Evolutionary conservation across 2,113 vertebrate genomes (phyloP), one percentile per base, ranked within the genome.

Genomic region (Sporophila hypoxantha): DNA sequence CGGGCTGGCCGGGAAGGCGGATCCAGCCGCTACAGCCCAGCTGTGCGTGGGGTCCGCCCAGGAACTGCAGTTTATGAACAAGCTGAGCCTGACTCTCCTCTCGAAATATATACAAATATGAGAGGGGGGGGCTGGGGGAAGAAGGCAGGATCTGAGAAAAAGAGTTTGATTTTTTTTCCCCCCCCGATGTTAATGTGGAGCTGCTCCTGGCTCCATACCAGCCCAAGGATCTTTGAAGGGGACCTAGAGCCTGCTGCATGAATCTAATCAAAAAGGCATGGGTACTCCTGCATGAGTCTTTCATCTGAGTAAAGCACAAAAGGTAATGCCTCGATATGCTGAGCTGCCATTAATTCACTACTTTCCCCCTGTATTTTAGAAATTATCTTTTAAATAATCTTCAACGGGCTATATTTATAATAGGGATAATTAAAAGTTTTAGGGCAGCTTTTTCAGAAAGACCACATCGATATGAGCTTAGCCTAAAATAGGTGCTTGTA

Each of bases 1-100:
- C 41, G 2, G 89, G 50, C 86, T 81, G 20, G 83, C 91, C 78
- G 87, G 96, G 96, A 95, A 96, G 97, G 93, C 96, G 96, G 94
- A 94, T 96, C 97, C 98, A 98, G 98, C 97, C 96, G 95, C 98
- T 97, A 96, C 90, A 97, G 97, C 98, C 97, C 98, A 98, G 98
- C 98, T 98, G 98, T 96, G 96, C 93, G 95, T 96, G 95, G 95
- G 96, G 96, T 96, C 97, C 96, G 97, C 97, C 97, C 97, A 97
- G 96, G 95, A 97, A 96, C 96, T 97, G 93, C 88, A 95, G 85
- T 75, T 95, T 88, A 86, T 91, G 95, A 96, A 93, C 94, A 91
- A 95, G 85, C 91, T 84, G 50, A 93, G 87, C 84, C 85, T 29
- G 59, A 60, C 84, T 89, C 91, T 93, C 78, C 89, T 82, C 87